Conservation (phyloP, 1,140 invertebrate species). For the Chrysomallon squamiferum region DNA sequence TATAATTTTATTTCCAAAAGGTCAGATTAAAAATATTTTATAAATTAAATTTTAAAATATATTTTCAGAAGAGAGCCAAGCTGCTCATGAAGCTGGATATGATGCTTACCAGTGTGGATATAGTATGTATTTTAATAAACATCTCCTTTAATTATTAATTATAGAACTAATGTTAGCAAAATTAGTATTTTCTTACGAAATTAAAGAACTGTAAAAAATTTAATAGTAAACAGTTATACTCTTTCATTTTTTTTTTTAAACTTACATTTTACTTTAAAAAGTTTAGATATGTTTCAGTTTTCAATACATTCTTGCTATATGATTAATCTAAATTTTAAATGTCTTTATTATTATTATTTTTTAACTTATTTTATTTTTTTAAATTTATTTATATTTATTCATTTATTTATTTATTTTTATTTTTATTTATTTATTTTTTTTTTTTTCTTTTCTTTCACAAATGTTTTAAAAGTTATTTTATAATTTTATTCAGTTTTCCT, state of each 20-base stretch:
- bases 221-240: not conserved
- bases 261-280: not conserved
- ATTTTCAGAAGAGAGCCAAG: slow-evolving; percentile 16
- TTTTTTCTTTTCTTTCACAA: no score
- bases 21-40: no score
- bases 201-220: slow-evolving; percentile 3
- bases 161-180: not conserved
- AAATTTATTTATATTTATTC: no score
- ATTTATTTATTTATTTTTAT: no score
- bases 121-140: slow-evolving; percentile 47
- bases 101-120: slow-evolving; percentile 77
- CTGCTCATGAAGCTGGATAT: slow-evolving; percentile 77
- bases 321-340: no score
- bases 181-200: slow-evolving; percentile 5
- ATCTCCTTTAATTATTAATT: not conserved
- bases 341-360: no score
- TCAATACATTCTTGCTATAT: not conserved
- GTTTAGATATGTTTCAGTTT: not conserved
- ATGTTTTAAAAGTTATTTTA: no score
- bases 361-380: no score
- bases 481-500: slow-evolving; percentile 65
- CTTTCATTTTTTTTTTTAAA: not conserved
- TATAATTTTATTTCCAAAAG: no score
- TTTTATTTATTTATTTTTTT: no score
- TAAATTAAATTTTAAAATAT: not conserved